These are phyloP conservation scores for Cephalophus harveyi DNA, from an alignment of 2,113 vertebrate species.

Conservation along the genomic window DNA sequence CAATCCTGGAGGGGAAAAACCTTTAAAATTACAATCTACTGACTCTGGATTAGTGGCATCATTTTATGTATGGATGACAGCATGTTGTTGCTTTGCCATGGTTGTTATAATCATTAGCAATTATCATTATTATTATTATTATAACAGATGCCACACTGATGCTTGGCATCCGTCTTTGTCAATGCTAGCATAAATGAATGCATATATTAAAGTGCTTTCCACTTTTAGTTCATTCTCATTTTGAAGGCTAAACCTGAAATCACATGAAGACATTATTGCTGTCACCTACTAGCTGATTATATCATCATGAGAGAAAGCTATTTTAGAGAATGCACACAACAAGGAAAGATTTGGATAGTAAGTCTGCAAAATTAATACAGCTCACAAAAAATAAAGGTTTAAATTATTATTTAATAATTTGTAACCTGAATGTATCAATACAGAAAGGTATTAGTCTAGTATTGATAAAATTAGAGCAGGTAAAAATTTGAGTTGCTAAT, in stretches of 20 bases:
- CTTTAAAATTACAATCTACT: neutral
- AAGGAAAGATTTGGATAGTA: neutral
- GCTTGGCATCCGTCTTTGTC: slow-evolving; percentile 59
- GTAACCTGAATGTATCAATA: neutral
- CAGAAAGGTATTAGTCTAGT: slow-evolving; percentile 1
- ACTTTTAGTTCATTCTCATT: slow-evolving; percentile 41
- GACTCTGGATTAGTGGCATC: slow-evolving; percentile 21
- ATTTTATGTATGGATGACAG: slow-evolving; percentile 51
- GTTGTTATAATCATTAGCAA: slow-evolving; percentile 57
- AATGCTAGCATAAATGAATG: slow-evolving; percentile 12
- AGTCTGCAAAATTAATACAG: neutral
- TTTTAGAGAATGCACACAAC: slow-evolving; percentile 27
- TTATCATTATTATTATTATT: slow-evolving; percentile 70
- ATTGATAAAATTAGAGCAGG: neutral
- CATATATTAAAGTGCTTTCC: slow-evolving; percentile 49
- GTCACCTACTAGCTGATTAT: slow-evolving; percentile 46
- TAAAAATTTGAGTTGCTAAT: neutral
- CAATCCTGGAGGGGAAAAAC: neutral
- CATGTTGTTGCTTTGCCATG: slow-evolving; percentile 19
- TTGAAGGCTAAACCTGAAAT: slow-evolving; percentile 61
- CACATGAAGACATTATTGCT: slow-evolving; percentile 45
- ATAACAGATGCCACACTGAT: slow-evolving; percentile 57
- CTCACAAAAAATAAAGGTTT: neutral
- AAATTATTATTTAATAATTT: slow-evolving; percentile 2
- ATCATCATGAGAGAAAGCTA: slow-evolving; percentile 14